These are phyloP conservation scores for Lepidothrix coronata DNA, from an alignment of 2,113 vertebrate genomes.

Conservation along the genomic window DNA sequence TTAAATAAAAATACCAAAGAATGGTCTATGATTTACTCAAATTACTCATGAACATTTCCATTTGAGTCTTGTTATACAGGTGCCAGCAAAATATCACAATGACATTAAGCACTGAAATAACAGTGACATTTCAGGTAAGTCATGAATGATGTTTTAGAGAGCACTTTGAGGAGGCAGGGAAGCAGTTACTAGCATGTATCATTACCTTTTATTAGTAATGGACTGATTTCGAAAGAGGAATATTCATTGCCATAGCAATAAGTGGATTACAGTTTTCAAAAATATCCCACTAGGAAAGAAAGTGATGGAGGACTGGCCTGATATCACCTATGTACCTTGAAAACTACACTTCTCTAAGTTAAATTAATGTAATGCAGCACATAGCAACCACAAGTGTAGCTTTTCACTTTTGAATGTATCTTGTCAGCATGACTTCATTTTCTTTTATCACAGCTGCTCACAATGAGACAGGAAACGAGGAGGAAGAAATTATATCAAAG, in stretches of 20 bases:
- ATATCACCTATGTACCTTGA: background rate
- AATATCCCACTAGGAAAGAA: background rate
- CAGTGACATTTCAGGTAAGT: background rate
- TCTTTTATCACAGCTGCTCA: background rate
- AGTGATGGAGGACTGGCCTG: background rate
- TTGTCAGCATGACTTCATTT: background rate
- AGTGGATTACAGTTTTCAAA: background rate
- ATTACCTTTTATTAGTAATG: slow-evolving; percentile 34
- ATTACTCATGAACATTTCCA: background rate
- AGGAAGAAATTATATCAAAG: background rate
- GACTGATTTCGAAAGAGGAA: background rate
- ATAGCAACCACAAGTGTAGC: background rate
- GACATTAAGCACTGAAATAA: background rate
- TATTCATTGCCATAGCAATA: slow-evolving; percentile 41
- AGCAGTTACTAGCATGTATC: background rate
- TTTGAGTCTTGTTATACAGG: background rate
- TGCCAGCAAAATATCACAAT: background rate
- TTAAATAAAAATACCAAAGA: background rate
- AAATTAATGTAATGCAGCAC: background rate
- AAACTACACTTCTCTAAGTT: background rate
- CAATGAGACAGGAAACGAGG: background rate
- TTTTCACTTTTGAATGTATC: background rate
- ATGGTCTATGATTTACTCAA: background rate
- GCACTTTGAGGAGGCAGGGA: background rate
- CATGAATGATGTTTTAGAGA: background rate